phyloP scores from a whole-genome alignment of 2,113 vertebrate species.

The Gnathonemus longibarbis region DNA sequence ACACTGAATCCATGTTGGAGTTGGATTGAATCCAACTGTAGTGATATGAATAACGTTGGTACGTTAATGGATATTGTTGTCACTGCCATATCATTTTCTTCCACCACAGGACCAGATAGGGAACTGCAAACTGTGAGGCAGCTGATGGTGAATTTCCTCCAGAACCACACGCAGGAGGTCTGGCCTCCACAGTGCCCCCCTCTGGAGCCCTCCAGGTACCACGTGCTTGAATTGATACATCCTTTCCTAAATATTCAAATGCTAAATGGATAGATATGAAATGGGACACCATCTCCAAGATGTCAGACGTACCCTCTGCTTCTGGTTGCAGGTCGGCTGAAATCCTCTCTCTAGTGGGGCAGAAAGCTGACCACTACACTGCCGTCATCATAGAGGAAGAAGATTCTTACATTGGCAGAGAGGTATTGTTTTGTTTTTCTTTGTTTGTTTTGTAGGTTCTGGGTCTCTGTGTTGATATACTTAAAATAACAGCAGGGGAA shows the following conservation, averaged over 20 bases:
- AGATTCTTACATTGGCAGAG: constrained; percentile 69
- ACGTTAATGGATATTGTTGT: background rate
- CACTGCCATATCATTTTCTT: background rate
- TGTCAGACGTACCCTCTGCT: background rate
- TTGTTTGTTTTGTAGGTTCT: background rate
- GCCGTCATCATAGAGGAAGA: constrained; percentile 67
- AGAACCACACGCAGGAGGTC: constrained; percentile 71
- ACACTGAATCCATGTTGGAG: background rate
- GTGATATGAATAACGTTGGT: background rate
- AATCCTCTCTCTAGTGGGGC: constrained; percentile 50
- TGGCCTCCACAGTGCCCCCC: constrained; percentile 67
- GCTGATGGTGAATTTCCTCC: constrained; percentile 81
- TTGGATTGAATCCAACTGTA: background rate
- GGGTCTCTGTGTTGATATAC: background rate
- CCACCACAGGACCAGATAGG: constrained; percentile 65
- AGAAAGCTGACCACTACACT: constrained; percentile 50
- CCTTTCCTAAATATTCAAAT: background rate
- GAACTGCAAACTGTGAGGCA: constrained; percentile 72
- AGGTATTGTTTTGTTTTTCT: constrained; percentile 52
- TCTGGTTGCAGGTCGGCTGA: constrained; percentile 52
- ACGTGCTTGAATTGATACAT: background rate
- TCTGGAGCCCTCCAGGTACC: constrained; percentile 64
- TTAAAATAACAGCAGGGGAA: background rate
- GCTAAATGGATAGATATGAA: background rate
- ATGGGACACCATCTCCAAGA: background rate